phyloP scores from a whole-genome alignment of 2,888 invertebrate species.

The Dryomyza anilis region DNA sequence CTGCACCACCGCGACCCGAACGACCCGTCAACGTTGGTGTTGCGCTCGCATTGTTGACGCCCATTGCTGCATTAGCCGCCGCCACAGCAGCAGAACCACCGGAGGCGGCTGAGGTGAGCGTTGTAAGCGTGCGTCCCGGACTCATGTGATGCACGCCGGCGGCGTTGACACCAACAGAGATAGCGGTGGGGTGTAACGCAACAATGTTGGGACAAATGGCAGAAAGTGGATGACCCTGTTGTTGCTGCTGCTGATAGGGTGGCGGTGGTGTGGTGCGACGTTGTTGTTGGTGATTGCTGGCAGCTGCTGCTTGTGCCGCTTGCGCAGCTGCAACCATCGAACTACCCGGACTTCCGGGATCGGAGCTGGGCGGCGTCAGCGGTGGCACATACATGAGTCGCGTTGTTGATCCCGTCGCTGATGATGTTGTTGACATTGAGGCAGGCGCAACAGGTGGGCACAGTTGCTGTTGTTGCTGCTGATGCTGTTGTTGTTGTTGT shows the following conservation, averaged over 20 bases:
- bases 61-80: slow-evolving; percentile 37
- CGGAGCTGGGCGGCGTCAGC: slow-evolving; percentile 85
- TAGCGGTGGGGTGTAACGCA: slow-evolving; percentile 40
- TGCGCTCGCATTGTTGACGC: slow-evolving; percentile 30
- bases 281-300: slow-evolving; percentile 38
- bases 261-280: slow-evolving; percentile 57
- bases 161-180: slow-evolving; percentile 24
- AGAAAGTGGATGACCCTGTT: slow-evolving; percentile 49
- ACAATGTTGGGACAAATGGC: slow-evolving; percentile 52
- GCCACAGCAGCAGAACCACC: slow-evolving; percentile 24
- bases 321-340: slow-evolving; percentile 68
- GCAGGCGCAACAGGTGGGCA: slow-evolving; percentile 49
- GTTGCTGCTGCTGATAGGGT: slow-evolving; percentile 44
- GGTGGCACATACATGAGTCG: slow-evolving; percentile 81
- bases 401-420: too few relatives aligned
- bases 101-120: slow-evolving; percentile 41
- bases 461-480: slow-evolving; percentile 48
- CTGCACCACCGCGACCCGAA: slow-evolving; percentile 37
- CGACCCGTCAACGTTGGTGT: slow-evolving; percentile 24
- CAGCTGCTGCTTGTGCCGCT: slow-evolving; percentile 48
- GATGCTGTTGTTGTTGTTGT: slow-evolving; percentile 39
- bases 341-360: slow-evolving; percentile 82
- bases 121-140: slow-evolving; percentile 45
- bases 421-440: slow-evolving; percentile 31
- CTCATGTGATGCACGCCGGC: slow-evolving; percentile 39